Evolutionary conservation across 2,113 vertebrate genomes (phyloP).

Genomic region (Semicossyphus pulcher): DNA sequence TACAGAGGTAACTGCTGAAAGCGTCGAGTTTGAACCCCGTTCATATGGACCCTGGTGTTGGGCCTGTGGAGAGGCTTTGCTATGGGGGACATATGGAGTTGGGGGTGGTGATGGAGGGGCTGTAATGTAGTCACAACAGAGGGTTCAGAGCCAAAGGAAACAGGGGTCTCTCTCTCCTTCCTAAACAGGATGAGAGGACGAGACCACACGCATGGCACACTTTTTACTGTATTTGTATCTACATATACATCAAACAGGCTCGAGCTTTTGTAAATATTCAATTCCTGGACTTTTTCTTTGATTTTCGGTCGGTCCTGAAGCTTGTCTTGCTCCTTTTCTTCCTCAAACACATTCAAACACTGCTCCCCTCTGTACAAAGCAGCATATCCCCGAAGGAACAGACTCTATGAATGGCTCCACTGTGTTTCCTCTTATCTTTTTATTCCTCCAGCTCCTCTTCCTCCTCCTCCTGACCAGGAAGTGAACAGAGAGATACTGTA

Average conservation of each 20-base stretch:
- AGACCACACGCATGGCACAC: slow-evolving; percentile 71
- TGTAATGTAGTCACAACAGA: slow-evolving; percentile 93
- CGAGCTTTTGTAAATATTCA: slow-evolving; percentile 16
- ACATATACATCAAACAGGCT: slow-evolving; percentile 46
- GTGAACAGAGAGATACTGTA: slow-evolving; percentile 44
- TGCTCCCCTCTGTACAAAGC: slow-evolving; percentile 40
- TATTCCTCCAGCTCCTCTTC: slow-evolving; percentile 54
- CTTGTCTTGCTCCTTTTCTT: background rate
- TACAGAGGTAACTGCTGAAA: background rate
- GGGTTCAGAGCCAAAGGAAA: slow-evolving; percentile 92
- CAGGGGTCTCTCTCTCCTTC: slow-evolving; percentile 85
- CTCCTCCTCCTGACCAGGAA: slow-evolving; percentile 63
- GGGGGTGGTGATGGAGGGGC: slow-evolving; percentile 52
- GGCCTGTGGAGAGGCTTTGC: background rate
- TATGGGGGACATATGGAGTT: slow-evolving; percentile 56
- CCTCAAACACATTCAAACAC: slow-evolving; percentile 9
- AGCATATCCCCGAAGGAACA: slow-evolving; percentile 13
- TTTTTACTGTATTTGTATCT: slow-evolving; percentile 52
- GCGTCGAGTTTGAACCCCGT: background rate
- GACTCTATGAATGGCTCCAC: slow-evolving; percentile 71
- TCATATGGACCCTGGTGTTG: slow-evolving; percentile 1
- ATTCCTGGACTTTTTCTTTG: slow-evolving; percentile 36
- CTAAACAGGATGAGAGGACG: slow-evolving; percentile 87
- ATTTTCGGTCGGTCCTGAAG: slow-evolving; percentile 22
- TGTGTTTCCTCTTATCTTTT: slow-evolving; percentile 71